These are phyloP conservation scores for Dreissena rostriformis DNA, from an alignment of 1,140 invertebrate genomes.

Conservation along the genomic window DNA sequence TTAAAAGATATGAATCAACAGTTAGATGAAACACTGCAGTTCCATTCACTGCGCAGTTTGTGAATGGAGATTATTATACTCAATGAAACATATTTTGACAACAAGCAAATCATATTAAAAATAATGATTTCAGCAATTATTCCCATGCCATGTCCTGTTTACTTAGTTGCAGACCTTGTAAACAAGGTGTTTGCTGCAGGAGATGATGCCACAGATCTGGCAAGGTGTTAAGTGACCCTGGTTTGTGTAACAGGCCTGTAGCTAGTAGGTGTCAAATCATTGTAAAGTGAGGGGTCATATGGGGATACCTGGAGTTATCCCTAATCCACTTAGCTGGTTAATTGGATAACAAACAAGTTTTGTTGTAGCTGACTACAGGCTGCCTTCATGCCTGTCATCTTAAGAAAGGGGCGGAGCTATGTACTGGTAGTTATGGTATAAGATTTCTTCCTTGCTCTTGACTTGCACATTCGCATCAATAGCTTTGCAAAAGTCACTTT, in stretches of 20 bases:
- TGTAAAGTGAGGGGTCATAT: conserved; percentile 36
- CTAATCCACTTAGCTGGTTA: conserved; percentile 49
- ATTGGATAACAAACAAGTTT: conserved; percentile 52
- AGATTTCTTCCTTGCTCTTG: not conserved
- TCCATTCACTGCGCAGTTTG: too few species aligned
- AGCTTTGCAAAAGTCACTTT: too few species aligned
- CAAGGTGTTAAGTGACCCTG: conserved; percentile 6
- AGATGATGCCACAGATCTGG: too few species aligned
- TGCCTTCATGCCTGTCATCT: conserved; percentile 30
- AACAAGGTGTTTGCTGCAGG: too few species aligned
- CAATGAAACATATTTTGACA: too few species aligned
- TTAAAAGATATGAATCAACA: too few species aligned
- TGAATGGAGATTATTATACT: too few species aligned
- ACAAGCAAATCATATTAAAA: too few species aligned
- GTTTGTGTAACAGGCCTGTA: conserved; percentile 22
- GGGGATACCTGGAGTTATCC: conserved; percentile 50
- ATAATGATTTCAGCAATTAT: too few species aligned
- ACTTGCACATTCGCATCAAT: not conserved
- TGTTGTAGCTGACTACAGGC: conserved; percentile 30
- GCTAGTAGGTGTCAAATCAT: conserved; percentile 19
- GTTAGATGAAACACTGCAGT: too few species aligned
- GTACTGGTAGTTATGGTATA: not conserved
- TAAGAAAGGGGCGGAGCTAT: conserved; percentile 36
- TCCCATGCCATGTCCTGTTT: too few species aligned
- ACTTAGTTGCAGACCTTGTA: too few species aligned